These are phyloP conservation scores for Ateles fusciceps DNA, from an alignment of 2,797 vertebrate genomes.

Conservation along the genomic window DNA sequence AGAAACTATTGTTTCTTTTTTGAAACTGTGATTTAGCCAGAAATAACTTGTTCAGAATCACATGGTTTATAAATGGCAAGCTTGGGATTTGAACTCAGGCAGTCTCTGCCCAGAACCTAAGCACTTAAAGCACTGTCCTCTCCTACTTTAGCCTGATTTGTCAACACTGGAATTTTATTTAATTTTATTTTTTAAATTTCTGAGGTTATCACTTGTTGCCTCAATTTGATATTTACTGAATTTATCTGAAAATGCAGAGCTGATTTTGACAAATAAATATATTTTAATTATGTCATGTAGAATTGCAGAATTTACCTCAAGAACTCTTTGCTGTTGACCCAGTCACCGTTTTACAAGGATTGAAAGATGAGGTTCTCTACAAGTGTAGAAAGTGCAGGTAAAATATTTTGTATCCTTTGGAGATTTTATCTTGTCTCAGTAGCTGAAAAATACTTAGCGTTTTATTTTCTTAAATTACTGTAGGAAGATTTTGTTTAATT, in stretches of 20 bases:
- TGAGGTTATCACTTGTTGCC: not conserved
- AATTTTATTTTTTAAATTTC: not conserved
- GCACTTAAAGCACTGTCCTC: not conserved
- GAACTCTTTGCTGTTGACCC: slow-evolving; percentile 95
- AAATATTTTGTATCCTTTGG: slow-evolving; percentile 35
- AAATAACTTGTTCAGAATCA: not conserved
- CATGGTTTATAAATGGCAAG: not conserved
- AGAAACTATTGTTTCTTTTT: not conserved
- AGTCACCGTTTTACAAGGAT: slow-evolving; percentile 75
- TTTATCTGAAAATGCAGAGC: slow-evolving; percentile 18
- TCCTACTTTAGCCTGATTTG: not conserved
- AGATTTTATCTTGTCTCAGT: slow-evolving; percentile 14
- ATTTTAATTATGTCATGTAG: slow-evolving; percentile 79
- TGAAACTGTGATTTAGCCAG: not conserved
- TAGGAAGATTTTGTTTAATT: slow-evolving; percentile 25
- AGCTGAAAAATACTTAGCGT: not conserved
- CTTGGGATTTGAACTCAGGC: not conserved
- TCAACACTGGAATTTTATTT: not conserved
- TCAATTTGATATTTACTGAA: slow-evolving; percentile 14
- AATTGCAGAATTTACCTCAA: slow-evolving; percentile 88
- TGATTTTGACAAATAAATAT: not conserved
- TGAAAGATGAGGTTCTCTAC: slow-evolving; percentile 87
- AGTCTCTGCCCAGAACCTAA: not conserved
- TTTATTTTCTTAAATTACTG: slow-evolving; percentile 31
- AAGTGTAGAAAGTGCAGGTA: slow-evolving; percentile 98